phyloP scores from a whole-genome alignment of 2,888 invertebrate species.

The Coelogynopora nodosa region DNA sequence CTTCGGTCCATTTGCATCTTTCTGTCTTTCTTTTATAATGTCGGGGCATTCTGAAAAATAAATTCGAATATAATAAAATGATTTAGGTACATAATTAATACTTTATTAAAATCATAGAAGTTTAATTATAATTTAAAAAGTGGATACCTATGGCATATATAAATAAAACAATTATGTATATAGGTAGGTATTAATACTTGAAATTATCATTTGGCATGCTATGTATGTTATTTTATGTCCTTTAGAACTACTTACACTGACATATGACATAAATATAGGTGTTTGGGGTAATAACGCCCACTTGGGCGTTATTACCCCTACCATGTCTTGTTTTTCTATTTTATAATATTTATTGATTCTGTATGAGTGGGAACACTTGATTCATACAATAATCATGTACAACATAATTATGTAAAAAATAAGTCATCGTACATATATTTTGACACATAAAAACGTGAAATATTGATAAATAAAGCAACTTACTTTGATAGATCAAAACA shows the following conservation, averaged over 20 bases:
- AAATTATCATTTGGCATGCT: background rate
- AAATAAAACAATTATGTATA: background rate
- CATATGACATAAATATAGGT: background rate
- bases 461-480: conserved; percentile 1
- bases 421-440: background rate
- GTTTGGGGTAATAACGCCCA: background rate
- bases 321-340: background rate
- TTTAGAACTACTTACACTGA: background rate
- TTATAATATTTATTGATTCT: background rate
- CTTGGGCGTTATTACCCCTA: background rate
- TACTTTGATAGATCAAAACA: conserved; percentile 15
- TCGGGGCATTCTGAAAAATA: background rate
- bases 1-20: conserved; percentile 1
- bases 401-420: background rate
- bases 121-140: background rate
- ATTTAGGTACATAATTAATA: background rate
- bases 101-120: background rate
- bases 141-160: background rate
- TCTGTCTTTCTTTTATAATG: background rate
- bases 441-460: background rate
- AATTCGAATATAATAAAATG: conserved; percentile 2
- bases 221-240: background rate
- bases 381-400: background rate
- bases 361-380: background rate
- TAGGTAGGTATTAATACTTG: background rate